These are phyloP conservation scores for Drosophila parabipectinata DNA, from an alignment of 1,140 invertebrate species.

Conservation along the genomic window DNA sequence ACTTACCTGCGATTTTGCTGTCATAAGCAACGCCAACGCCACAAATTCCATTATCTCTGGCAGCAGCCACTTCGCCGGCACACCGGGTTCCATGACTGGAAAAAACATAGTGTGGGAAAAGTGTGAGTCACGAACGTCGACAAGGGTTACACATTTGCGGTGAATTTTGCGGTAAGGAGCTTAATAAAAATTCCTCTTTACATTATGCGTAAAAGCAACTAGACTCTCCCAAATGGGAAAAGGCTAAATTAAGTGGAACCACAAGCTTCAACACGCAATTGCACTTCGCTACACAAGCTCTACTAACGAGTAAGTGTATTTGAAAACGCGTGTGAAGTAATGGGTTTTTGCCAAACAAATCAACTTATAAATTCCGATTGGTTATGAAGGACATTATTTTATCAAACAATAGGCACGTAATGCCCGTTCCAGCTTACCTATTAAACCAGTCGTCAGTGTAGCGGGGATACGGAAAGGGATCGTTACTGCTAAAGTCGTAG, in stretches of 20 bases:
- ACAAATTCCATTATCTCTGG: conserved; percentile 97
- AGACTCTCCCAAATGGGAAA: conserved; percentile 3
- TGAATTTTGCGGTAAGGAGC: conserved; percentile 30
- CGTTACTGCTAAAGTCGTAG: conserved; percentile 99
- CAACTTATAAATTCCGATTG: conserved; percentile 7
- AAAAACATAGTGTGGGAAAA: conserved; percentile 28
- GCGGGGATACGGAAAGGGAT: conserved; percentile 97
- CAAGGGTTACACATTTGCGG: conserved; percentile 24
- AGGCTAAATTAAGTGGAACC: conserved; percentile 4
- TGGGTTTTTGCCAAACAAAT: conserved; percentile 20
- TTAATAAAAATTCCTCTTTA: conserved; percentile 45
- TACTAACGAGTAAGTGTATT: conserved; percentile 14
- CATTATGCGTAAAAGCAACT: conserved; percentile 23
- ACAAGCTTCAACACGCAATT: conserved; percentile 3
- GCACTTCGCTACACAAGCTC: conserved; percentile 1
- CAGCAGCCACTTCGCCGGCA: conserved; percentile 98
- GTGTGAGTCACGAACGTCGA: not conserved
- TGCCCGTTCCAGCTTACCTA: conserved; percentile 87
- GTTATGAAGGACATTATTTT: not conserved
- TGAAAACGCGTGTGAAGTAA: conserved; percentile 2
- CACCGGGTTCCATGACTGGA: conserved; percentile 96
- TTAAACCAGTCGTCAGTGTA: conserved; percentile 99
- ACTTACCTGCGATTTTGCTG: conserved; percentile 96
- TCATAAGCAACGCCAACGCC: conserved; percentile 99
- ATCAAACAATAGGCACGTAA: not conserved